Conservation (phyloP, 2,888 invertebrate genomes). For the Gibbula magus region DNA sequence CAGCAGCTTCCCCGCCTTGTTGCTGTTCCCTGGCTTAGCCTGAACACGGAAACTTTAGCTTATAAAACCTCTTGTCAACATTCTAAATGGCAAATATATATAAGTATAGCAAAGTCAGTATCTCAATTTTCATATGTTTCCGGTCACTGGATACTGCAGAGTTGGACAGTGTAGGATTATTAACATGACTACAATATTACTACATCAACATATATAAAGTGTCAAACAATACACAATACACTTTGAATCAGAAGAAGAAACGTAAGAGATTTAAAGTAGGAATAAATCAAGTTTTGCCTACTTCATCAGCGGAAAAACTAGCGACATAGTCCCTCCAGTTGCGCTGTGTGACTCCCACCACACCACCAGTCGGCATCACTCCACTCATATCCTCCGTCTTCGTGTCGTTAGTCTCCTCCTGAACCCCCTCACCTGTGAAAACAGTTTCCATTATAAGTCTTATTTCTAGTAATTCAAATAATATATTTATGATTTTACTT, state of each 20-base stretch:
- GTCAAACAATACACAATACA: too few species aligned
- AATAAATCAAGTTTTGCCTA: conserved; percentile 23
- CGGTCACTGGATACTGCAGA: too few species aligned
- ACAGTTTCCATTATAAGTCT: background rate
- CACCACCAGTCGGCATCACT: conserved; percentile 66
- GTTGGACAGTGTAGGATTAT: too few species aligned
- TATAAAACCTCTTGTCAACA: background rate
- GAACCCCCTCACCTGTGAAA: background rate
- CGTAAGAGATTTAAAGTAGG: background rate
- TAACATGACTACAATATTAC: too few species aligned
- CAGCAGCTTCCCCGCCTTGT: conserved; percentile 63
- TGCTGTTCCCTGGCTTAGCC: conserved; percentile 47
- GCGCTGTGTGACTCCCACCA: conserved; percentile 71
- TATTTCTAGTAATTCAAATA: background rate
- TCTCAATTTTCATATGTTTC: too few species aligned
- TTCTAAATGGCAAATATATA: too few species aligned
- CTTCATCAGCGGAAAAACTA: conserved; percentile 62
- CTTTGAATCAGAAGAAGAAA: background rate
- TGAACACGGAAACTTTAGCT: conserved; percentile 14
- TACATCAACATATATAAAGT: too few species aligned
- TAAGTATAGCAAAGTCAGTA: too few species aligned
- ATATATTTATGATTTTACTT: background rate
- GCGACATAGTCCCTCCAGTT: conserved; percentile 74
- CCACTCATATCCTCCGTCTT: background rate
- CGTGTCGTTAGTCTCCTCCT: background rate